A percentile compares a stretch with the other conserved stretches of the same genome.
Evolutionary conservation across 2,113 vertebrate genomes (phyloP).

Genomic region (Leptodactylus fuscus): DNA sequence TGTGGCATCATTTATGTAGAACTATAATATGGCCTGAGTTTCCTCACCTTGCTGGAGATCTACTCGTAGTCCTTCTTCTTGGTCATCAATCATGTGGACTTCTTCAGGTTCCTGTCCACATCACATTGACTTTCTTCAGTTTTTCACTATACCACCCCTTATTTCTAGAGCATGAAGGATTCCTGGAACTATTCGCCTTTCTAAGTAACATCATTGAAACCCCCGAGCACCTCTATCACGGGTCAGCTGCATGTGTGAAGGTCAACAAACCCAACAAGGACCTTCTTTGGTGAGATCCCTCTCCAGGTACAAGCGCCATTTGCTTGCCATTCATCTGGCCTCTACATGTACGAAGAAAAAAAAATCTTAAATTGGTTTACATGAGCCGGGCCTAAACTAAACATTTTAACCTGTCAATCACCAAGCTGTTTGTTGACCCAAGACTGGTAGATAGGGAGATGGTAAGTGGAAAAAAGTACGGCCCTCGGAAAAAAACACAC

Average conservation of each 20-base stretch:
- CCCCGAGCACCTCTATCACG: not conserved
- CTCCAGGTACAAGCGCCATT: constrained; percentile 38
- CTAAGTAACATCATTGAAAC: constrained; percentile 41
- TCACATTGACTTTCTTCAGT: not conserved
- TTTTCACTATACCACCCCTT: not conserved
- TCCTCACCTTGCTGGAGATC: too few species aligned
- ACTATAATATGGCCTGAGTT: too few species aligned
- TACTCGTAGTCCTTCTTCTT: too few species aligned
- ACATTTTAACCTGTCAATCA: constrained; percentile 76
- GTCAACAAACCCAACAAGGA: constrained; percentile 56
- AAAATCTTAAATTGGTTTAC: constrained; percentile 67
- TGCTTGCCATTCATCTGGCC: constrained; percentile 69
- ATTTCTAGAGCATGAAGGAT: constrained; percentile 34
- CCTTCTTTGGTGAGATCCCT: constrained; percentile 16
- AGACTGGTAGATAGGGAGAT: constrained; percentile 73
- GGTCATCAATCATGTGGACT: not conserved
- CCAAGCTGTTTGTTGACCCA: constrained; percentile 77
- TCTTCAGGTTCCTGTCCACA: not conserved
- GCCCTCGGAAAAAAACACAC: constrained; percentile 37
- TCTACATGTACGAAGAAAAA: constrained; percentile 55
- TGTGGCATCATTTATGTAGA: not conserved
- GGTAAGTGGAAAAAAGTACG: constrained; percentile 72
- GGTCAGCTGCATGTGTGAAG: constrained; percentile 39
- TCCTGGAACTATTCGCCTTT: constrained; percentile 29
- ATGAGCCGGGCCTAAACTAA: constrained; percentile 68